Conservation (phyloP, 2,797 vertebrate genomes). For the Malurus splendens region DNA sequence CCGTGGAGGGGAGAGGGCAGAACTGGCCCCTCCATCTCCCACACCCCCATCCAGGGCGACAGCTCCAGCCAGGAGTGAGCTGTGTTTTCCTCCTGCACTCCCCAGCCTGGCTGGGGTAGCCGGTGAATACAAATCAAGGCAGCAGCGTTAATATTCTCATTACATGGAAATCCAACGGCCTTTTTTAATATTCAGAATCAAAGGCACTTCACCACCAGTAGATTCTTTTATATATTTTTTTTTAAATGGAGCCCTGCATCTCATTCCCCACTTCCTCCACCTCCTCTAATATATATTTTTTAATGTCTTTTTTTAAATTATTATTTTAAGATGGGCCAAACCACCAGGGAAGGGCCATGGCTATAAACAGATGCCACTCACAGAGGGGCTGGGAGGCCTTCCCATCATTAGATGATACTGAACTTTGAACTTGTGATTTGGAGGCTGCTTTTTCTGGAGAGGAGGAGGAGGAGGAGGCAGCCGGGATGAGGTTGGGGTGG, state of each 20-base stretch:
- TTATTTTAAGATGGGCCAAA: constrained; percentile 15
- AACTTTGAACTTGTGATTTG: constrained; percentile 66
- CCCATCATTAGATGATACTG: constrained; percentile 65
- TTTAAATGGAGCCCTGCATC: not conserved
- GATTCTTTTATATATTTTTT: not conserved
- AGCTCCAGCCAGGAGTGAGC: not conserved
- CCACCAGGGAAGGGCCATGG: constrained; percentile 50
- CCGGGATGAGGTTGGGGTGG: not conserved
- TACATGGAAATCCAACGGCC: constrained; percentile 26
- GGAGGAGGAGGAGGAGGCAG: constrained; percentile 14
- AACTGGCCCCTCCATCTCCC: accelerated
- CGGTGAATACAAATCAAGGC: constrained; percentile 52
- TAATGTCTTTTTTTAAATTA: not conserved
- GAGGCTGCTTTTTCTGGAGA: constrained; percentile 28
- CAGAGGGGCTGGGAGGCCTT: constrained; percentile 37
- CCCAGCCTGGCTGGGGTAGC: not conserved
- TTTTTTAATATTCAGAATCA: constrained; percentile 62
- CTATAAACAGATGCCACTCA: constrained; percentile 64
- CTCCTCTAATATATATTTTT: not conserved
- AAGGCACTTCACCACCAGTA: constrained; percentile 16
- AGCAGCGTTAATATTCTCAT: constrained; percentile 26
- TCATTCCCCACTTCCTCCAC: not conserved
- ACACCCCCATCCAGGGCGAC: accelerated
- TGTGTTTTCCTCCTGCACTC: not conserved
- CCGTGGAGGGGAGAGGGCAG: accelerated